Evolutionary conservation across 2,888 invertebrate genomes (phyloP).

Genomic region (Phortica magna): DNA sequence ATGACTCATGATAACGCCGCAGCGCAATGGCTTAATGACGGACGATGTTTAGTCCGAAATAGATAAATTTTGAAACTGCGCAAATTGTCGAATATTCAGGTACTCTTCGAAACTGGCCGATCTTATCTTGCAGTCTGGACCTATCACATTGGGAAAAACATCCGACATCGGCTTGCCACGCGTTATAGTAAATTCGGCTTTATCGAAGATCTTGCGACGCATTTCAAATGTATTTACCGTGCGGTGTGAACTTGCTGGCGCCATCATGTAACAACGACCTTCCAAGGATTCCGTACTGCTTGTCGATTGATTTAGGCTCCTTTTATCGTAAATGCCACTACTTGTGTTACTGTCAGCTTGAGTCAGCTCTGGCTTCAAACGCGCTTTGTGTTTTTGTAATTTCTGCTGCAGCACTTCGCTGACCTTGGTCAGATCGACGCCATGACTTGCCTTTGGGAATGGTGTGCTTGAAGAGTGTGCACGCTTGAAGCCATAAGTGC

Average conservation of each 20-base stretch:
- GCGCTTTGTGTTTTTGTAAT: background rate
- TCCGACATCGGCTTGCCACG: slow-evolving; percentile 13
- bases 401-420: background rate
- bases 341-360: too few species aligned
- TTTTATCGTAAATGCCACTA: too few species aligned
- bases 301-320: too few species aligned
- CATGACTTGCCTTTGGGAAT: background rate
- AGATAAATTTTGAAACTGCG: background rate
- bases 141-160: background rate
- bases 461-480: slow-evolving; percentile 2
- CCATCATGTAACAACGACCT: too few species aligned
- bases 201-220: slow-evolving; percentile 16
- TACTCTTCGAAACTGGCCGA: background rate
- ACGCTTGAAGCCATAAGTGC: background rate
- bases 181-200: slow-evolving; percentile 21
- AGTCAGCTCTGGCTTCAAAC: too few species aligned
- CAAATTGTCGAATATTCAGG: background rate
- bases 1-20: too few species aligned
- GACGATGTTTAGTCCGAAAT: too few species aligned
- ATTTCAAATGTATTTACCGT: background rate
- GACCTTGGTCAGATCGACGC: background rate
- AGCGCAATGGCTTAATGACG: too few species aligned
- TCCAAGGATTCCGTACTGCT: too few species aligned
- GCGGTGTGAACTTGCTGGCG: background rate
- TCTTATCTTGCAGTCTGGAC: background rate